A percentile compares a stretch with the other conserved stretches of the same genome.
These are phyloP conservation scores for human (Homo sapiens) DNA, from an alignment of 2,113 vertebrate genomes.

Conservation along the genomic window GRCh38 chr5:163278501-163279000, in stretches of 20 bases:
- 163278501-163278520: neutral
- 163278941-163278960: neutral
- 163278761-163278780: neutral
- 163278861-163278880: neutral
- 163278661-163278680: constrained; percentile 31
- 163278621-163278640: neutral
- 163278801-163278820: constrained; percentile 3
- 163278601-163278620: too few species aligned
- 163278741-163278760: neutral
- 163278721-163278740: neutral
- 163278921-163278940: neutral
- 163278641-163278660: neutral
- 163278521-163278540: neutral
- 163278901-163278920: neutral
- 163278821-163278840: neutral
- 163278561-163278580: neutral
- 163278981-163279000: neutral
- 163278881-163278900: neutral
- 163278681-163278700: neutral
- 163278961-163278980: neutral
- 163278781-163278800: neutral
- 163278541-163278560: neutral
- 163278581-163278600: too few species aligned
- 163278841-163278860: constrained; percentile 8
- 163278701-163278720: neutral